phyloP scores from a whole-genome alignment of 30 jellyfish, hydroid and myxozoan genomes.

The Clytia hemisphaerica region DNA sequence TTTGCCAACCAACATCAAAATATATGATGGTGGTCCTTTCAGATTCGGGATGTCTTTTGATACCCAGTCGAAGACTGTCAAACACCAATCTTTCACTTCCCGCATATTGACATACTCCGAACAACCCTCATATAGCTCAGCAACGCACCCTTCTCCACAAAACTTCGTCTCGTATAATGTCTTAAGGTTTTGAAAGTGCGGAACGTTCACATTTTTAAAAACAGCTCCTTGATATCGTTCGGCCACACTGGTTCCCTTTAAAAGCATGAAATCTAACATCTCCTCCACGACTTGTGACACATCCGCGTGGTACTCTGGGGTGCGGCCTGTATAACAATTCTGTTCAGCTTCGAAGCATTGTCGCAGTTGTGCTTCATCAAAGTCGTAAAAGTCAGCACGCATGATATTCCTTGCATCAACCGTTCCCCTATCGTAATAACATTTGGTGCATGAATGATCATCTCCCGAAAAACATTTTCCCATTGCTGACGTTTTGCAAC shows the following conservation, averaged over 20 bases:
- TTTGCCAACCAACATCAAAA: constrained; percentile 16
- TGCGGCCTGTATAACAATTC: neutral
- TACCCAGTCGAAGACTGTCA: neutral
- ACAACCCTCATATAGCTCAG: neutral
- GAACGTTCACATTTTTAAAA: neutral
- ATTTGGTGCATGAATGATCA: too few species aligned
- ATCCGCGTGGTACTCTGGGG: neutral
- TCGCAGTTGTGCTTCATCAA: neutral
- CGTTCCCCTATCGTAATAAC: too few species aligned
- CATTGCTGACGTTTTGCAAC: too few species aligned
- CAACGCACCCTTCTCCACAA: constrained; percentile 2
- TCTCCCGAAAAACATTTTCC: too few species aligned
- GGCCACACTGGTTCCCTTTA: constrained; percentile 15
- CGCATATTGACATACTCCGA: neutral
- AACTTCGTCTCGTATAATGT: neutral
- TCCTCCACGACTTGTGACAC: too few species aligned
- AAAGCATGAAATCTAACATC: constrained; percentile 8
- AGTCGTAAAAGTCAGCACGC: constrained; percentile 11
- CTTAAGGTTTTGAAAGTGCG: neutral
- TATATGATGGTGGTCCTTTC: constrained; percentile 33
- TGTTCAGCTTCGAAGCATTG: neutral
- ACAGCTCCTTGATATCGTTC: constrained; percentile 16
- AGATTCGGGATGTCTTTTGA: neutral
- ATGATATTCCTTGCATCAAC: constrained; percentile 25
- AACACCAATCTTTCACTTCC: constrained; percentile 13